A percentile compares a stretch with the other conserved stretches of the same genome.
Evolutionary conservation across 2,797 vertebrate genomes (phyloP).

Genomic region (Anomalospiza imberbis): DNA sequence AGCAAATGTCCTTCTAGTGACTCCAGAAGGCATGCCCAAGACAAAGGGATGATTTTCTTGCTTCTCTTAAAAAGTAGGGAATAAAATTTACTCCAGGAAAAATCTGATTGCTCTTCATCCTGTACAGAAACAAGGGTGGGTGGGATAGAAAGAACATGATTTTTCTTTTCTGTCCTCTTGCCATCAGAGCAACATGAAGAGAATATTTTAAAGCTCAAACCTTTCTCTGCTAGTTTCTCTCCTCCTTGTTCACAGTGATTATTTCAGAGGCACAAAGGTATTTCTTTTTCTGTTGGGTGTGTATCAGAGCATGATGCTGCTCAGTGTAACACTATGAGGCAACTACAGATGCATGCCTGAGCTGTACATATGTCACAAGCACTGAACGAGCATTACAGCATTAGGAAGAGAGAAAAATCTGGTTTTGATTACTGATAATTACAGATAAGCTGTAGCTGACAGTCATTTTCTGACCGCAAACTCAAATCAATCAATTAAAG

Average conservation of each 20-base stretch:
- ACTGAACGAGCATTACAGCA: conserved; percentile 49
- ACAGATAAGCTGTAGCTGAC: conserved; percentile 80
- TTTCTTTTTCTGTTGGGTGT: not conserved
- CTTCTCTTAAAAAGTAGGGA: not conserved
- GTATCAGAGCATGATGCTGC: not conserved
- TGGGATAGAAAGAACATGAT: not conserved
- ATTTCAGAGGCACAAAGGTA: not conserved
- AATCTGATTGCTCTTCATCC: not conserved
- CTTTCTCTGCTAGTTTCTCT: not conserved
- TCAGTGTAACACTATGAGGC: conserved; percentile 11
- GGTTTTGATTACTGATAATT: conserved; percentile 80
- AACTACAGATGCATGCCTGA: conserved; percentile 18
- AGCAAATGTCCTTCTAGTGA: not conserved
- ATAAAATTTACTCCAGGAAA: not conserved
- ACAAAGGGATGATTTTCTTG: not conserved
- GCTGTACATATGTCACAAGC: conserved; percentile 37
- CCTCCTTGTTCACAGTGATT: not conserved
- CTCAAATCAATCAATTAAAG: conserved; percentile 82
- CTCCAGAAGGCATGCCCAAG: not conserved
- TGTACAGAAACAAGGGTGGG: not conserved
- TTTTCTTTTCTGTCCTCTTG: not conserved
- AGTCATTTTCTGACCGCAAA: conserved; percentile 80
- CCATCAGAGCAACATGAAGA: not conserved
- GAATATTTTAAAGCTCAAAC: not conserved
- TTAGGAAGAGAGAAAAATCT: conserved; percentile 71